Evolutionary conservation across 2,888 invertebrate species (phyloP).

Genomic region (Apomyelois bistriatella): DNA sequence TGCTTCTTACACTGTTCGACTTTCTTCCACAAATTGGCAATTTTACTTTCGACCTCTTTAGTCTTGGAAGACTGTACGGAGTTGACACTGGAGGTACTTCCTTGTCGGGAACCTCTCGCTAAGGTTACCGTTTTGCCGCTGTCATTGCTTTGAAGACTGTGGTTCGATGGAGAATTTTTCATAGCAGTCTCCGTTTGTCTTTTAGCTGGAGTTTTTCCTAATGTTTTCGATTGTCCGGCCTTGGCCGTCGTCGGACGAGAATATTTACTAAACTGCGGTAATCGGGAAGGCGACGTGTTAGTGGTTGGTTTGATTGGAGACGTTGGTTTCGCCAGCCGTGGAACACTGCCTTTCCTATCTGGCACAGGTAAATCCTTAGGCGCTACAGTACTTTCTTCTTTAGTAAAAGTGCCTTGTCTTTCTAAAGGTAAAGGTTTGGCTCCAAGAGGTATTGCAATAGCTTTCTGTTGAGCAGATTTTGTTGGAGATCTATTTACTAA

Average conservation of each 20-base stretch:
- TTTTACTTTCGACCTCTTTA: constrained; percentile 87
- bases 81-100: constrained; percentile 81
- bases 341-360: constrained; percentile 42
- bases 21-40: constrained; percentile 89
- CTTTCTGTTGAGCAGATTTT: constrained; percentile 44
- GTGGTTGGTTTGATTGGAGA: constrained; percentile 46
- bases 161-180: constrained; percentile 76
- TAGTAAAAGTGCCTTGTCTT: constrained; percentile 95
- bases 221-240: constrained; percentile 32
- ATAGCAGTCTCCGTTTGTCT: constrained; percentile 46
- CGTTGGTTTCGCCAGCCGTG: constrained; percentile 41
- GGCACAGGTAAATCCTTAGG: constrained; percentile 57
- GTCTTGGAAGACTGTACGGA: constrained; percentile 78
- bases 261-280: constrained; percentile 56
- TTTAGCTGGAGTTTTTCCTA: constrained; percentile 28
- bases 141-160: constrained; percentile 78
- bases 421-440: constrained; percentile 80
- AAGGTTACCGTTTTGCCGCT: constrained; percentile 67
- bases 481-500: constrained; percentile 49
- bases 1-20: constrained; percentile 84
- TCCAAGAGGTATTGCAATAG: constrained; percentile 42
- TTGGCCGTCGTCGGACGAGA: constrained; percentile 46
- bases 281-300: constrained; percentile 67
- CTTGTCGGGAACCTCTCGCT: constrained; percentile 53
- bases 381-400: constrained; percentile 83